Evolutionary conservation across 2,113 vertebrate species (phyloP), one percentile per base, ranked within the genome.

Genomic region (Dasyurus viverrinus): DNA sequence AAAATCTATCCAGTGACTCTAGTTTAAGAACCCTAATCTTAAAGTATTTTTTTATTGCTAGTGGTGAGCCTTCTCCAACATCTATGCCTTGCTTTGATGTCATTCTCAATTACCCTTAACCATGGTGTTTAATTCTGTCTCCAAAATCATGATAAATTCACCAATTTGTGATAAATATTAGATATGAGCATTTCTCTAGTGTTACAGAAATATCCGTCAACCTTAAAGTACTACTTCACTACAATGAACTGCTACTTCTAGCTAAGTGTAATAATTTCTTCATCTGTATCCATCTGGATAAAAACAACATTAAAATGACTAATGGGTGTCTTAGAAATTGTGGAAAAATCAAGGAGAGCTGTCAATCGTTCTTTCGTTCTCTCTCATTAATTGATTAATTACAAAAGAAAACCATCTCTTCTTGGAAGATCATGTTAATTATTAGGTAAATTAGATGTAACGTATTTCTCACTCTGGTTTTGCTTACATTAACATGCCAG

Each of bases 351-450:
- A 36, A 60, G 57, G 57, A 12, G 10, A 60, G 26, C 27, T 60
- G 57, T 27, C 16, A 68, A 6, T 68, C 60, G n/a, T 76, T 19
- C 68, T n/a, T 5, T 76, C 30, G 36, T 30, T n/a, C 12, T n/a
- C 91, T 90, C 57, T 90, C 90, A 76, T 96, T 76, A 93, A 91
- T 23, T 91, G 53, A 95, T 46, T 47, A 93, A 53, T 90, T 93
- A 7, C 36, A 57, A n/a, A n/a, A n/a, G 89, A 93, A 50, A 19
- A 89, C 93, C 84, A 68, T 96, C 93, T 60, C 23, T 97, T 95
- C 24, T 90, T 42, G 48, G 57, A 96, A 95, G 68, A 84, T 84
- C n/a, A 94, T 93, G 14, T 92, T 26, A 50, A 23, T 53, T 55
- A 84, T 89, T 92, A 36, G 30, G 46, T 90, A 84, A 93, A 93